A percentile compares a stretch with the other conserved stretches of the same genome.
These are phyloP conservation scores for Petaurus breviceps DNA, from an alignment of 2,113 vertebrate genomes.

Conservation along the genomic window DNA sequence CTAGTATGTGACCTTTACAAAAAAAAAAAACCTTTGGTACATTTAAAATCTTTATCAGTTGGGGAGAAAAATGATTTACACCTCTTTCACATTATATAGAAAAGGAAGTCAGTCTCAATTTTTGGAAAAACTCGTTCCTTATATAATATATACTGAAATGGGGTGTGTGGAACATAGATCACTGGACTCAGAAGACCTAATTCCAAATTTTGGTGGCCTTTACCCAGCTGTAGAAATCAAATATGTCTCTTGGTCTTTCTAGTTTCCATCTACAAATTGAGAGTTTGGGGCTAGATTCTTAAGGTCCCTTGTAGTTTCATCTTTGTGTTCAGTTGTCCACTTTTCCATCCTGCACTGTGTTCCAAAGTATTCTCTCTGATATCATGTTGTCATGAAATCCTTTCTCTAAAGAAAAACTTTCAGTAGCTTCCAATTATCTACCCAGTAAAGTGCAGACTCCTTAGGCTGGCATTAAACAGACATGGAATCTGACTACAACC, in stretches of 20 bases:
- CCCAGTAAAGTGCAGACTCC: neutral
- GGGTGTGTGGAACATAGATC: neutral
- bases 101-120: neutral
- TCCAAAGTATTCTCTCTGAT: neutral
- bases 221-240: neutral
- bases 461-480: neutral
- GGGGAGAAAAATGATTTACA: neutral
- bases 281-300: neutral
- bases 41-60: neutral
- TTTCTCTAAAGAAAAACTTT: neutral
- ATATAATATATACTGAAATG: neutral
- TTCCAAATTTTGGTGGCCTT: neutral
- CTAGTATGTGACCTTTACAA: neutral
- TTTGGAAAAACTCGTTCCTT: neutral
- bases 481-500: neutral
- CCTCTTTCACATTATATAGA: neutral
- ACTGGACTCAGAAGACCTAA: neutral
- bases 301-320: neutral
- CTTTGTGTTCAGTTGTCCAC: neutral
- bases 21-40: neutral
- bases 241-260: neutral
- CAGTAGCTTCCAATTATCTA: too few species aligned
- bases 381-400: neutral
- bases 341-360: neutral
- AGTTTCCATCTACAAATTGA: neutral